Evolutionary conservation across 2,113 vertebrate genomes (phyloP), one percentile per base, ranked within the genome.

Genomic region (Rhinoptilus africanus): DNA sequence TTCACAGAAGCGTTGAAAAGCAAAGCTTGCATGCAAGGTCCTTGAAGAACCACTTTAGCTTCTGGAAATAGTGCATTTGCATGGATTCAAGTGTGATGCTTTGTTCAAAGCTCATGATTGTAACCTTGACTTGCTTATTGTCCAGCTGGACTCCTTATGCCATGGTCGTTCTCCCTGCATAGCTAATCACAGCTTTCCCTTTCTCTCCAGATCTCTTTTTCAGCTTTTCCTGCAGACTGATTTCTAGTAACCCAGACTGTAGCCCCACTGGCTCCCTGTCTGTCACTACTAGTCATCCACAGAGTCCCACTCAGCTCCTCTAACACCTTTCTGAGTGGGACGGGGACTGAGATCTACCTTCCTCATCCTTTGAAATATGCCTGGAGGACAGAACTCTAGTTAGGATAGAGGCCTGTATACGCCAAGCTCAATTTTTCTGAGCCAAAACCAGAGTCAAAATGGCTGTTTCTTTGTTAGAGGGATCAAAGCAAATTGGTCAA

Each of bases 401-500:
- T 74, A 45, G 15, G 28, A 32, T 18, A 80, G 14, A 83, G 34
- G 12, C 15, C 56, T 87, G 9, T 37, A 39, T 48, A 34, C 32
- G 75, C 27, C 45, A 71, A 85, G 67, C 9, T 78, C 6, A 17
- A 12, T 39, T 84, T 89, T 85, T 43, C 66, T 35, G 43, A 86
- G 47, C n/a, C 37, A 92, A 89, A 84, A n/a, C 0, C 14, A 92
- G 54, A 66, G 54, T 71, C 39, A 90, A 79, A 84, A 80, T 74
- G 54, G 6, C 15, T 86, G 76, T 80, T 92, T 66, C 63, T 92
- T 89, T 88, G 76, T 84, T 53, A 54, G 54, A 69, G 17, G 9
- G 41, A 93, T 84, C 88, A 95, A 86, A 89, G 89, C 37, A 92
- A 95, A 91, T 69, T 62, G 92, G 88, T 88, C 72, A 93, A 94